Percentiles rank a stretch among this genome's conserved stretches.
These are phyloP conservation scores for Cotesia vestalis DNA, from an alignment of 1,140 invertebrate genomes.

Conservation along the genomic window DNA sequence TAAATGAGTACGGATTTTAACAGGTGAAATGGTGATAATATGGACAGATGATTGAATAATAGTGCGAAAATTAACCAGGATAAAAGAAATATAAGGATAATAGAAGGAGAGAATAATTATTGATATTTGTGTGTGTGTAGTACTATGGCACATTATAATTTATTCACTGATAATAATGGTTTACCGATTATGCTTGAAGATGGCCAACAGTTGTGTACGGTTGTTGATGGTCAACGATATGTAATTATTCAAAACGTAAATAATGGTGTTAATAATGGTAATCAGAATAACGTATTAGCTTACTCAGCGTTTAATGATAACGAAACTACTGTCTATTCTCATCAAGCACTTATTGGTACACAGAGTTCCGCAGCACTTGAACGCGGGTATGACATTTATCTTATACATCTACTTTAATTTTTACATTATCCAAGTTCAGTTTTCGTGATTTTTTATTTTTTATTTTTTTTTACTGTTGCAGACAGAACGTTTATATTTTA, in stretches of 20 bases:
- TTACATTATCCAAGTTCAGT: neutral
- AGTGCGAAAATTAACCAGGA: neutral
- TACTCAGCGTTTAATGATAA: slow-evolving; percentile 49
- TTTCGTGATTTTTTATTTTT: neutral
- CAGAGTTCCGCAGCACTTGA: slow-evolving; percentile 55
- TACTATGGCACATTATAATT: slow-evolving; percentile 64
- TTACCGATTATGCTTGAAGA: slow-evolving; percentile 58
- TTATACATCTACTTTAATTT: neutral
- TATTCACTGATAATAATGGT: slow-evolving; percentile 56
- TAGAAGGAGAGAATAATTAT: slow-evolving; percentile 2
- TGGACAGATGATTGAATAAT: slow-evolving; percentile 7
- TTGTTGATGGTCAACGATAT: slow-evolving; percentile 58
- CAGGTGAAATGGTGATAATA: neutral
- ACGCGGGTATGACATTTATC: slow-evolving; percentile 53
- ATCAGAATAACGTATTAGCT: slow-evolving; percentile 49
- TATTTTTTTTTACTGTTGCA: slow-evolving; percentile 50
- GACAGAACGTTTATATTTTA: slow-evolving; percentile 61
- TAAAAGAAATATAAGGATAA: slow-evolving; percentile 4
- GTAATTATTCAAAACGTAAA: slow-evolving; percentile 57
- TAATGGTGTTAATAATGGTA: slow-evolving; percentile 53
- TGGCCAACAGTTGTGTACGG: slow-evolving; percentile 52
- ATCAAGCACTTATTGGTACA: slow-evolving; percentile 52
- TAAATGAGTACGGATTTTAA: no score
- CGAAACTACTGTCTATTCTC: slow-evolving; percentile 53
- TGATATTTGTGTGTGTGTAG: slow-evolving; percentile 30